These are phyloP conservation scores for Avahi laniger DNA, from an alignment of 2,797 vertebrate genomes.

Conservation along the genomic window DNA sequence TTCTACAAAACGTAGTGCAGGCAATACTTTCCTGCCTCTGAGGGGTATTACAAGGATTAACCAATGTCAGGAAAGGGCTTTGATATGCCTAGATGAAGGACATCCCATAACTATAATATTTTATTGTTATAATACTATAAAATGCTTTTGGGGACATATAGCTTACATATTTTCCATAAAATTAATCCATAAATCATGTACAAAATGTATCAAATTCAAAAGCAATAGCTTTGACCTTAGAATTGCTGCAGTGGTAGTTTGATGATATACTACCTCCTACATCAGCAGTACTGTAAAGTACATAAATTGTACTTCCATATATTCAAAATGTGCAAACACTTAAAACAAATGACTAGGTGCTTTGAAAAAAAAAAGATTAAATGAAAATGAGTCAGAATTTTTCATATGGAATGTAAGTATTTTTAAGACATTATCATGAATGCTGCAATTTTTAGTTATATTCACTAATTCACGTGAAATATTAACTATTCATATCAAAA, in stretches of 20 bases:
- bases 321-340: constrained; percentile 58
- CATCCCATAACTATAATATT: constrained; percentile 51
- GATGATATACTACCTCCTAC: constrained; percentile 60
- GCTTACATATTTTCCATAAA: constrained; percentile 74
- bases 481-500: constrained; percentile 56
- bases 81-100: constrained; percentile 35
- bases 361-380: constrained; percentile 25
- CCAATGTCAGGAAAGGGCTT: constrained; percentile 54
- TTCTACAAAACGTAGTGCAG: background rate
- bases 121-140: constrained; percentile 71
- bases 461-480: constrained; percentile 45
- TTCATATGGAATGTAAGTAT: background rate
- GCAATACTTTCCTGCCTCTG: background rate
- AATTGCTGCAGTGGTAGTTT: constrained; percentile 48
- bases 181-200: constrained; percentile 73
- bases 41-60: constrained; percentile 51
- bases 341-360: constrained; percentile 46
- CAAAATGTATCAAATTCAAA: constrained; percentile 71
- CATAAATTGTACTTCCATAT: constrained; percentile 52
- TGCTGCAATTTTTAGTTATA: constrained; percentile 22
- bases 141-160: constrained; percentile 62
- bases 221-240: constrained; percentile 77
- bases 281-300: constrained; percentile 54
- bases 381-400: constrained; percentile 48
- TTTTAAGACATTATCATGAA: constrained; percentile 37